Evolutionary conservation across 2,888 invertebrate genomes (phyloP), one percentile per base, ranked within the genome.

Genomic region (Ecliptopera silaceata): DNA sequence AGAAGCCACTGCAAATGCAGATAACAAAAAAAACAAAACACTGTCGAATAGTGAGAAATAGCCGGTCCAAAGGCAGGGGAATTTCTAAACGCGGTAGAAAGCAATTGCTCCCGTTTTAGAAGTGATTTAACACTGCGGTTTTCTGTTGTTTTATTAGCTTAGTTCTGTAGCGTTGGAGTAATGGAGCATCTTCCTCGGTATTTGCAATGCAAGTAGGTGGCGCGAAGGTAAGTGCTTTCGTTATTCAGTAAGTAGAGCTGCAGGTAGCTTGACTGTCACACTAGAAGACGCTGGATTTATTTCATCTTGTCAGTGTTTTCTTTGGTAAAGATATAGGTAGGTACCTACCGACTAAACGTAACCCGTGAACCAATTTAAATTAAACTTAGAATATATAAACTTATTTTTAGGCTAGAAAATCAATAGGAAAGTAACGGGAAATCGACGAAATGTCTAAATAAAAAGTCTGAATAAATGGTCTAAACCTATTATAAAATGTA

Each of bases 61-160:
- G 47, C 53, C 13, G 13, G 42, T 5, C 11, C 50, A 34, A 18
- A 4, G 56, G 46, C 42, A 56, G 44, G 47, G 64, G 63, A 59
- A 65, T 65, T 65, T 62, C 45, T 42, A 56, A 50, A 55, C 54
- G 59, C 38, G 62, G 70, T 63, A 65, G 69, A 68, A 65, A 62
- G 61, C 65, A 44, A 48, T 48, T 29, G 48, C 38, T 41, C 43
- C 36, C 20, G 11, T 42, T 39, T 44, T 54, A 48, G 29, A 43
- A 43, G 44, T 55, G 71, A 75, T 75, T 73, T 74, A 75, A 66
- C 68, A 67, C 67, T 65, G 70, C 64, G 63, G 66, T 60, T 47
- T 59, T 49, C 47, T 56, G 51, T 67, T 55, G 54, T 48, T 54
- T 54, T 46, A 46, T 46, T 52, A 42, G 42, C 32, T 42, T 26